Percentiles rank a stretch among this genome's conserved stretches.
These are phyloP conservation scores for Drosophila kanapiae DNA, from an alignment of 1,140 invertebrate species.

Conservation along the genomic window DNA sequence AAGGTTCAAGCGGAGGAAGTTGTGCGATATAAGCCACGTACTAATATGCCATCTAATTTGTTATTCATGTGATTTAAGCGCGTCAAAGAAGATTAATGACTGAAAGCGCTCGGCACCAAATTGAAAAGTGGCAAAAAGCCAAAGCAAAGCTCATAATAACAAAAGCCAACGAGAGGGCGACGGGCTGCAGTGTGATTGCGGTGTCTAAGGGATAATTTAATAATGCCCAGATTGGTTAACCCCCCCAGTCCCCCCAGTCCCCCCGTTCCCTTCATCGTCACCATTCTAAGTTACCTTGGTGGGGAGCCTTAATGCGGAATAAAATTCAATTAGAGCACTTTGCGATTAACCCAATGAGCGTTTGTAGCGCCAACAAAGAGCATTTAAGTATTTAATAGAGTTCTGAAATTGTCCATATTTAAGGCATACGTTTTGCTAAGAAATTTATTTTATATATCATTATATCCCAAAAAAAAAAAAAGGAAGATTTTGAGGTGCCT, in stretches of 20 bases:
- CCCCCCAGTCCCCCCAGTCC: not conserved
- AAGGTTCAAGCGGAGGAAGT: conserved; percentile 7
- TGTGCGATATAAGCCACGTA: conserved; percentile 53
- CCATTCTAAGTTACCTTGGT: not conserved
- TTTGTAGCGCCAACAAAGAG: not conserved
- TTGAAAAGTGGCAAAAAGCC: conserved; percentile 51
- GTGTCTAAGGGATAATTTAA: conserved; percentile 56
- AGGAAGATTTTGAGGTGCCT: no score
- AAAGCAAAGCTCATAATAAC: conserved; percentile 48
- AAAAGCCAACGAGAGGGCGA: conserved; percentile 24
- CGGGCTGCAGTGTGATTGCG: conserved; percentile 36
- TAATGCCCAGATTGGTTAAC: conserved; percentile 53
- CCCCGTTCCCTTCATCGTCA: not conserved
- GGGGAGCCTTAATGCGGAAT: conserved; percentile 39
- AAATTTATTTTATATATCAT: no score
- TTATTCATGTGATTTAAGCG: conserved; percentile 84
- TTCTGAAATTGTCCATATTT: no score
- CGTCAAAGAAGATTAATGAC: conserved; percentile 84
- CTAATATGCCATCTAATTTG: conserved; percentile 84
- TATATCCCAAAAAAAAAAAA: no score
- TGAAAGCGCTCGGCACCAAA: conserved; percentile 35
- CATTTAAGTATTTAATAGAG: not conserved
- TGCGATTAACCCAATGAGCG: conserved; percentile 29
- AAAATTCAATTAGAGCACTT: conserved; percentile 51
- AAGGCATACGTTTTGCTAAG: not conserved